Conservation (phyloP, 1,140 invertebrate species). For the Leptinotarsa lineolata region DNA sequence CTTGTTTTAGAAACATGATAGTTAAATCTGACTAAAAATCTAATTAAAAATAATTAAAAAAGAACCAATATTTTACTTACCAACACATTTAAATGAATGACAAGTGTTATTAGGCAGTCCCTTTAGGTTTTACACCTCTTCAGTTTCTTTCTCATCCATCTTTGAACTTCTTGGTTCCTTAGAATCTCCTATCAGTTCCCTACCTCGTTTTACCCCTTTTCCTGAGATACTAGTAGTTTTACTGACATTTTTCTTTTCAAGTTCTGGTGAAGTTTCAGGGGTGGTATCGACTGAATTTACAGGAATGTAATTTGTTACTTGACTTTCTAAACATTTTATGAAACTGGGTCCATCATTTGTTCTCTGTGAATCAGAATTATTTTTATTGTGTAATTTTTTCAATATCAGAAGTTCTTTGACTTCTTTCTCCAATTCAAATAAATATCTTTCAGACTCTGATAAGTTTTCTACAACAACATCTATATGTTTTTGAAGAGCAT, state of each 20-base stretch:
- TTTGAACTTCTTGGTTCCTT: background rate
- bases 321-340: background rate
- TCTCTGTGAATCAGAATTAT: background rate
- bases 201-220: background rate
- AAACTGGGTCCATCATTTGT: background rate
- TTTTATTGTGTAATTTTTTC: background rate
- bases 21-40: no score
- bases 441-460: constrained; percentile 41
- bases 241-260: background rate
- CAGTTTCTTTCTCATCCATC: background rate
- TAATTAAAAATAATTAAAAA: no score
- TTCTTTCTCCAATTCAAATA: constrained; percentile 46
- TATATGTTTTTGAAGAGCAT: constrained; percentile 46
- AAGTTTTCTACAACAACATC: constrained; percentile 36
- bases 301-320: background rate
- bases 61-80: no score
- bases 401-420: constrained; percentile 20
- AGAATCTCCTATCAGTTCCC: background rate
- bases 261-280: background rate
- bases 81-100: no score
- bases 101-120: no score
- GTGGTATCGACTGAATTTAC: background rate
- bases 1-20: no score
- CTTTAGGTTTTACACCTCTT: no score
- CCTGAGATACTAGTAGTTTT: background rate